These are phyloP conservation scores for Macropis europaea DNA, from an alignment of 2,888 invertebrate genomes.

Conservation along the genomic window DNA sequence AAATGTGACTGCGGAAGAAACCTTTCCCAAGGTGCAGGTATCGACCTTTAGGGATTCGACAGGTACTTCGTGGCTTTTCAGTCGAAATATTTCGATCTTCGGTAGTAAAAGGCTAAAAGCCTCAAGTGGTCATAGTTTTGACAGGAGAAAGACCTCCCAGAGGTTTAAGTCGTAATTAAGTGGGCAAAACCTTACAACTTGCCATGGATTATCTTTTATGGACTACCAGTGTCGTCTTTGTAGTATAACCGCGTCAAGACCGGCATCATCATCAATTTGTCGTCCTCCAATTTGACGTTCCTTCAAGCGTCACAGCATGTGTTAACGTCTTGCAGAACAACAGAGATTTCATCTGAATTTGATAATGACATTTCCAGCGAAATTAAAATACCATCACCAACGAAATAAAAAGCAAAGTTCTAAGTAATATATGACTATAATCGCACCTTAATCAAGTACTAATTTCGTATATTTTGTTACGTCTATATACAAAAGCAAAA, in stretches of 20 bases:
- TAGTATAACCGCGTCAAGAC: background rate
- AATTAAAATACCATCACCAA: too few relatives aligned
- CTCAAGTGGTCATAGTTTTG: constrained; percentile 61
- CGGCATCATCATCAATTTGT: constrained; percentile 18
- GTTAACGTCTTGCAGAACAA: background rate
- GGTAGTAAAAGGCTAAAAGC: constrained; percentile 45
- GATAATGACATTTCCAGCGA: too few relatives aligned
- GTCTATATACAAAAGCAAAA: too few relatives aligned
- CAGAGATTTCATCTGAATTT: too few relatives aligned
- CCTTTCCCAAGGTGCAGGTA: constrained; percentile 23
- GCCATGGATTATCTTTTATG: constrained; percentile 55
- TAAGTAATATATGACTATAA: too few relatives aligned
- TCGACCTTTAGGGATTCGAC: constrained; percentile 30
- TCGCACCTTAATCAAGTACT: too few relatives aligned
- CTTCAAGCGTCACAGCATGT: background rate
- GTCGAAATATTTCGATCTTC: constrained; percentile 46
- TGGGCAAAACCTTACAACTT: constrained; percentile 38
- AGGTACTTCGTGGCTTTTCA: constrained; percentile 52
- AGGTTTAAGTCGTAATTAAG: constrained; percentile 69
- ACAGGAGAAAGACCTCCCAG: constrained; percentile 62
- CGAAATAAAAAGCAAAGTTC: background rate
- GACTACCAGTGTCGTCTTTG: constrained; percentile 11
- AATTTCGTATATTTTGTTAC: too few relatives aligned
- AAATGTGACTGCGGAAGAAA: background rate
- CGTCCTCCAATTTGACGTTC: background rate